A percentile compares a stretch with the other conserved stretches of the same genome.
Conservation (phyloP, 2,888 invertebrate genomes). For the Nomada fabriciana region DNA sequence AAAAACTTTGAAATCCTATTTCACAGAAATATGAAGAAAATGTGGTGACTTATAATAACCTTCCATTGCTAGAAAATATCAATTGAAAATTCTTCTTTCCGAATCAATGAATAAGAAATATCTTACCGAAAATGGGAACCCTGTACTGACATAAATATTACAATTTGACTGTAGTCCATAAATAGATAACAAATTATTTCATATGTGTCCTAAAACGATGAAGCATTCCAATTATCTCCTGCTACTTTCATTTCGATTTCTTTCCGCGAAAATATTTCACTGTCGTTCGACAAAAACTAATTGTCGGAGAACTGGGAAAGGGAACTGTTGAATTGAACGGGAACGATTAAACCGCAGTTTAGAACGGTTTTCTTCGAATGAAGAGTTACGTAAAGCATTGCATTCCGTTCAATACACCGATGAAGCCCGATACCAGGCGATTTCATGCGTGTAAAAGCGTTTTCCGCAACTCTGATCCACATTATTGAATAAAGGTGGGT, state of each 20-base stretch:
- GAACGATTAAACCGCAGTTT: not conserved
- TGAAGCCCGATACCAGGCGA: slow-evolving; percentile 31
- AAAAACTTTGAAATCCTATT: no score
- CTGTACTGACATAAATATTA: no score
- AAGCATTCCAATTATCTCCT: no score
- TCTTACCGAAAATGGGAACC: not conserved
- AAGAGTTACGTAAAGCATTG: slow-evolving; percentile 64
- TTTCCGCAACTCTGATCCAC: slow-evolving; percentile 67
- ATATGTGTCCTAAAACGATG: no score
- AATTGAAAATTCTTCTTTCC: not conserved
- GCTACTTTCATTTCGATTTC: no score
- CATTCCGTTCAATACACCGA: slow-evolving; percentile 56
- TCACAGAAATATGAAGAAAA: no score
- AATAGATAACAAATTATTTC: no score
- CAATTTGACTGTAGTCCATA: no score
- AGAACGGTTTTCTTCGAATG: slow-evolving; percentile 27
- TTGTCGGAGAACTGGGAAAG: not conserved
- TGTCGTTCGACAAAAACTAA: not conserved
- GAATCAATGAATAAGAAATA: not conserved
- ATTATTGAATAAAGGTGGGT: slow-evolving; percentile 75
- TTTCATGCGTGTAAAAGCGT: slow-evolving; percentile 44
- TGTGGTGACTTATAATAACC: no score
- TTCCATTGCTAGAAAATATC: no score
- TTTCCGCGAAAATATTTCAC: no score
- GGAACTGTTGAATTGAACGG: not conserved